Base-by-base conservation (phyloP, 1,140 invertebrate genomes). In the Euura saliciscinereae region DNA sequence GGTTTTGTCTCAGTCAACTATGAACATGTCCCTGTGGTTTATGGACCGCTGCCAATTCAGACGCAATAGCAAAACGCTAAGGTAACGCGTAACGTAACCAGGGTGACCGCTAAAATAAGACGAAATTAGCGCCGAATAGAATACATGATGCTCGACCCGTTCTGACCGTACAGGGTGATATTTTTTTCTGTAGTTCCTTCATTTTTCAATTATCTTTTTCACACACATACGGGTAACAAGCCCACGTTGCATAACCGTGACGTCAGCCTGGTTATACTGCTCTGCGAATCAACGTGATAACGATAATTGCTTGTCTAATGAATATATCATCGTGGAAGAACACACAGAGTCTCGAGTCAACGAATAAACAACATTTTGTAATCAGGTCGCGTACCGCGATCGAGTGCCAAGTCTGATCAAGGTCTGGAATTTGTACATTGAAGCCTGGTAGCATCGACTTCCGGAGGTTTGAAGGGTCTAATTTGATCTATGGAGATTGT, bases 31-130 rank as follows among this genome's bases (percentile, higher is more conserved):
- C 51, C 13, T 6, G 8, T 59, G 8, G 10, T 5, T 59, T 8
- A 5, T 85, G 82, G 85, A 84, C 72, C 74, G 83, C 75, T 74
- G 83, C 83, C 85, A 85, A 73, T 11, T 13, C 28, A 73, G 70
- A 67, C 66, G 66, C 66, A 67, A 67, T 28, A 8, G 66, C 42
- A 0, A 42, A 44, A 11, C 66, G 28, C 28, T 28, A 28, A 28
- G 28, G 28, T 28, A 28, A 28, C 28, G 28, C 28, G 66, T 64
- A 64, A 64, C 59, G 8, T 10, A 64, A 13, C 59, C 43, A 44
- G 13, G 66, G 51, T 59, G 51, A 59, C 51, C 51, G 51, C 51
- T 59, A n/a, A 59, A 59, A 59, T n/a, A 59, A 59, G 10, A 8
- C 51, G 51, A 59, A 59, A 59, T 59, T 59, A n/a, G 51, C 51